These are phyloP conservation scores for Criorhina ranunculi DNA, from an alignment of 2,888 invertebrate species.

Conservation along the genomic window DNA sequence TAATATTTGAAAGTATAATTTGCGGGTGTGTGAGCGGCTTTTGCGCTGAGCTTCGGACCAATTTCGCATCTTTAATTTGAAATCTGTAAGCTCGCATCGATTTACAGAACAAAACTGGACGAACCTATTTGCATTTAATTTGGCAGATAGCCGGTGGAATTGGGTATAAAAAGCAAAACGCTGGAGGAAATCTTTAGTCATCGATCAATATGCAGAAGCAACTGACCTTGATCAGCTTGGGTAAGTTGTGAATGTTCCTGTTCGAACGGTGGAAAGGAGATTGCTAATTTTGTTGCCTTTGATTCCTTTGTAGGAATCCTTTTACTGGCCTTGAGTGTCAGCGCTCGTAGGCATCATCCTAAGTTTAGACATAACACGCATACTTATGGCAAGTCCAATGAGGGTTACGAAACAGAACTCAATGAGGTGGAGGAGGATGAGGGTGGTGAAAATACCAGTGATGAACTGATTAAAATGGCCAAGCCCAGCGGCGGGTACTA, in stretches of 20 bases:
- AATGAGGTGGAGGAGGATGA: constrained; percentile 14
- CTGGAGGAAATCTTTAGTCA: constrained; percentile 23
- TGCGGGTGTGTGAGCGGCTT: too few relatives aligned
- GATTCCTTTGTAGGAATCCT: constrained; percentile 16
- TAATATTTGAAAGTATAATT: neutral
- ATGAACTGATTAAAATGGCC: constrained; percentile 30
- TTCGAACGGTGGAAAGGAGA: too few relatives aligned
- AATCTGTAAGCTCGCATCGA: constrained; percentile 1
- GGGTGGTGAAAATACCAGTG: constrained; percentile 2
- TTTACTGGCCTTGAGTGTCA: constrained; percentile 31
- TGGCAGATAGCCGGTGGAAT: constrained; percentile 3
- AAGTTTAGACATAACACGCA: neutral
- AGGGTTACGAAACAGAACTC: neutral
- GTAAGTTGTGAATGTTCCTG: constrained; percentile 31
- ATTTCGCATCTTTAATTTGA: constrained; percentile 35
- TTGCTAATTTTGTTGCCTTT: neutral
- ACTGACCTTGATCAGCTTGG: constrained; percentile 46
- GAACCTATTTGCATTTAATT: constrained; percentile 40
- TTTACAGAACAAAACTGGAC: constrained; percentile 1
- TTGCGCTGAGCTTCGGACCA: neutral
- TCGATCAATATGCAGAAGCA: constrained; percentile 56
- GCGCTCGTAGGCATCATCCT: constrained; percentile 21
- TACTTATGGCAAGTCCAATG: neutral
- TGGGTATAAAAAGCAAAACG: constrained; percentile 52
- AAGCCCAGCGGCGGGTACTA: constrained; percentile 25